Base-by-base conservation (phyloP, 1,140 invertebrate species). In the Pissodes strobi region DNA sequence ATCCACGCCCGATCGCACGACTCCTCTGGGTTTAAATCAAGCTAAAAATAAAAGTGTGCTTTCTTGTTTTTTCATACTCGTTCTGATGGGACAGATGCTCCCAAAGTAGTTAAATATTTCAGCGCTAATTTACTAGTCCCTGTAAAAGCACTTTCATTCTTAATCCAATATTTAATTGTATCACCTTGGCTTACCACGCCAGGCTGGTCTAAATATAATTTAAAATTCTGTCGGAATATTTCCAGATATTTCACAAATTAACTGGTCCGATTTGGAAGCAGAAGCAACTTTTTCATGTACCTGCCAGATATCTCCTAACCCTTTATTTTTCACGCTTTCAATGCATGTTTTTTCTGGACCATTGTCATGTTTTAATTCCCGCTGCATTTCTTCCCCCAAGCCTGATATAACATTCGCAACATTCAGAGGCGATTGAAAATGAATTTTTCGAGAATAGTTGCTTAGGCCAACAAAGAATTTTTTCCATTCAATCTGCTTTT, bases 191-290 rank as follows among this genome's bases (percentile, higher is more conserved):
- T 6, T 10, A 1, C 2, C 4, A 38, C 17, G 3, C 18, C 3
- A 3, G 51, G 51, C 19, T 53, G 51, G 4, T 34, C 22, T 38
- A 53, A 53, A 38, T 15, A 53, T 38, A 53, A 53, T 38, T 53
- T 53, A n/a, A 10, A 53, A 38, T 13, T 37, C 51, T 19, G 27
- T 53, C 12, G 51, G 51, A n/a, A n/a, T n/a, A n/a, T n/a, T n/a
- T 27, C 3, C 3, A 8, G 4, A 13, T 15, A n/a, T 10, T 53
- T 3, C 6, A 25, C 4, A 0, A 2, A 6, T n/a, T 27, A 2
- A 18, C n/a, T n/a, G 5, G 13, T 13, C n/a, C n/a, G n/a, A 22
- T 49, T 22, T 49, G 23, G 46, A 19, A 25, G 17, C 15, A 15
- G 2, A 19, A 17, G 13, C 4, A 23, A 13, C 46, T 30, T 25